A percentile compares a stretch with the other conserved stretches of the same genome.
These are phyloP conservation scores for Boulengerochromis microlepis DNA, from an alignment of 2,113 vertebrate species.

Conservation along the genomic window DNA sequence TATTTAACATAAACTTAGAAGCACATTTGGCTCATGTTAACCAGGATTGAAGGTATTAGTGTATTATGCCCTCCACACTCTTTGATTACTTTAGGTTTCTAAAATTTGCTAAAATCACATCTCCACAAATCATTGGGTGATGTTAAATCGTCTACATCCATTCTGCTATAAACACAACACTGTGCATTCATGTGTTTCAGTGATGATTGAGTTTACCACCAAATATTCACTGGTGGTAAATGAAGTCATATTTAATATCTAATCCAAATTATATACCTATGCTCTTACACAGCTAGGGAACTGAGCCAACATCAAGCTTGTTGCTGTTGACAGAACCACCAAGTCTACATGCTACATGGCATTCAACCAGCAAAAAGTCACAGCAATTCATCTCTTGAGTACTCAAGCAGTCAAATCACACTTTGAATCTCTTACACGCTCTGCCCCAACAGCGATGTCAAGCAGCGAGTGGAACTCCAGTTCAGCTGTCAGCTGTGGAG, in stretches of 20 bases:
- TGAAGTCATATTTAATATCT: neutral
- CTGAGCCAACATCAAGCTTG: neutral
- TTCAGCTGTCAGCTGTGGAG: neutral
- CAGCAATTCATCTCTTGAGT: neutral
- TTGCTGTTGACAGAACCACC: neutral
- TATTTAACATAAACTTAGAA: neutral
- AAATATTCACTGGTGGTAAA: neutral
- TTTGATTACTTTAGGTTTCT: neutral
- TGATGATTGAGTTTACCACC: neutral
- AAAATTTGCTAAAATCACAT: neutral
- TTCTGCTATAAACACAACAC: neutral
- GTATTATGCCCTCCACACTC: neutral
- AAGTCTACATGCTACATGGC: neutral
- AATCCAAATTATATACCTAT: neutral
- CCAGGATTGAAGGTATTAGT: neutral
- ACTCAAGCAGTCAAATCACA: neutral
- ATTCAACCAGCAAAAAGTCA: neutral
- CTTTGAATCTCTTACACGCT: neutral
- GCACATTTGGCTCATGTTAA: accelerated
- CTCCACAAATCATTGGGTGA: neutral
- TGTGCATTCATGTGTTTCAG: neutral
- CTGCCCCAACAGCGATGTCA: neutral
- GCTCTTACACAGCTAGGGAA: neutral
- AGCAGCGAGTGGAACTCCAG: conserved; percentile 6
- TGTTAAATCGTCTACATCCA: neutral